Conservation (phyloP, 2,888 invertebrate genomes). For the Camptogramma bilineatum region DNA sequence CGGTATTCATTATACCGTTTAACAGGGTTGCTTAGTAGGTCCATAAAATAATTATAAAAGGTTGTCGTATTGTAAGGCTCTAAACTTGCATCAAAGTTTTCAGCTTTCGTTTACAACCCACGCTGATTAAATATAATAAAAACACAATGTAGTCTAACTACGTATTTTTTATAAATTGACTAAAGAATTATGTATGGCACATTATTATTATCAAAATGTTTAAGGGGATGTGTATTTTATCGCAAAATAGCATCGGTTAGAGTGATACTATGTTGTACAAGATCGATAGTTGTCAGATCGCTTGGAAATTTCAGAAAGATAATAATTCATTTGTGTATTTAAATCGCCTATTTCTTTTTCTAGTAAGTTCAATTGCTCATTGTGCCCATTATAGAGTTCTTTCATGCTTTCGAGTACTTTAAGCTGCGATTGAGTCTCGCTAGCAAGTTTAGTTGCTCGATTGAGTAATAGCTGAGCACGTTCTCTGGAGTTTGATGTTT, state of each 20-base stretch:
- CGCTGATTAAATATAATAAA: slow-evolving; percentile 56
- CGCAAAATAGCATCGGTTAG: slow-evolving; percentile 1
- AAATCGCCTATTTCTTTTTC: slow-evolving; percentile 87
- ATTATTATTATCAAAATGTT: slow-evolving; percentile 27
- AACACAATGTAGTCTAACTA: slow-evolving; percentile 65
- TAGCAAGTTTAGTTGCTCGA: slow-evolving; percentile 93
- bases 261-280: slow-evolving; percentile 76
- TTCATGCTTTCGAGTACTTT: slow-evolving; percentile 90
- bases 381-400: slow-evolving; percentile 88
- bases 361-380: slow-evolving; percentile 85
- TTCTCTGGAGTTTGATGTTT: slow-evolving; percentile 91
- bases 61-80: not conserved
- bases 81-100: slow-evolving; percentile 15
- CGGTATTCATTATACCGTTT: not conserved
- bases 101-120: slow-evolving; percentile 48
- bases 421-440: slow-evolving; percentile 90
- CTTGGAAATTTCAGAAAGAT: slow-evolving; percentile 86
- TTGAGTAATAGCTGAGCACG: slow-evolving; percentile 91
- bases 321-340: slow-evolving; percentile 87
- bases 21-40: not conserved
- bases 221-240: slow-evolving; percentile 11
- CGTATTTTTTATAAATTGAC: slow-evolving; percentile 55
- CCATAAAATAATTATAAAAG: not conserved
- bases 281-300: slow-evolving; percentile 87
- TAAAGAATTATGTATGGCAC: slow-evolving; percentile 64